Evolutionary conservation across 2,888 invertebrate genomes (phyloP), one percentile per base, ranked within the genome.

Genomic region (Drosophila multiciliata): DNA sequence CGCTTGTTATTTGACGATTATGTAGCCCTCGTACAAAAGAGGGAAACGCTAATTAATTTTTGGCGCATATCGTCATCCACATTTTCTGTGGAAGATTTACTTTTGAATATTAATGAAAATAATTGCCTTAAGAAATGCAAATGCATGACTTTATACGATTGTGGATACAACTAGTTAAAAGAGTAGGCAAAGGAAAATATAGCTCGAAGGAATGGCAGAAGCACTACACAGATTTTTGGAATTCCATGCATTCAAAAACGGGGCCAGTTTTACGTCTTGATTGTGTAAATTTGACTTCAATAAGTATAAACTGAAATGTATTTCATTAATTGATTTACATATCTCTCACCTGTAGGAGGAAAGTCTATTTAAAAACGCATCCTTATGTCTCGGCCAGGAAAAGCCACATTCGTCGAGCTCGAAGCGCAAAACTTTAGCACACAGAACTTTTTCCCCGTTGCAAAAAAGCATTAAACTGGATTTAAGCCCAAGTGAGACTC

Each of bases 141-240:
- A 11, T 3, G 0, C 68, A 75, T 9, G 75, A 79, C 5, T 55
- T 78, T 26, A 0, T 7, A 1, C 75, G 75, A 8, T 8, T 75
- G 42, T 78, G 79, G 79, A 1, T 63, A 11, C 73, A 68, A 26
- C 42, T 78, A 11, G 70, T 78, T 0, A 11, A 58, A 1, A 17
- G 32, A 20, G 32, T 42, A 12, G 79, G 71, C 0, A 45, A 5
- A 2, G 38, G 58, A 0, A 67, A 40, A 57, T 75, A 62, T 49
- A 65, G n/a, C 23, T 0, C 75, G 0, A 5, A 61, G 9, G 11
- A 62, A 35, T 78, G 78, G 78, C 60, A 71, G 20, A 33, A 65
- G 12, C 12, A 8, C 26, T 78, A 52, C n/a, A 62, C 59, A 9
- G 1, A 45, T 1, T 78, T 78, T 17, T 59, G 15, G 23, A 40